A percentile compares a stretch with the other conserved stretches of the same genome.
These are phyloP conservation scores for Slavum lentiscoides DNA, from an alignment of 2,888 invertebrate species.

Conservation along the genomic window DNA sequence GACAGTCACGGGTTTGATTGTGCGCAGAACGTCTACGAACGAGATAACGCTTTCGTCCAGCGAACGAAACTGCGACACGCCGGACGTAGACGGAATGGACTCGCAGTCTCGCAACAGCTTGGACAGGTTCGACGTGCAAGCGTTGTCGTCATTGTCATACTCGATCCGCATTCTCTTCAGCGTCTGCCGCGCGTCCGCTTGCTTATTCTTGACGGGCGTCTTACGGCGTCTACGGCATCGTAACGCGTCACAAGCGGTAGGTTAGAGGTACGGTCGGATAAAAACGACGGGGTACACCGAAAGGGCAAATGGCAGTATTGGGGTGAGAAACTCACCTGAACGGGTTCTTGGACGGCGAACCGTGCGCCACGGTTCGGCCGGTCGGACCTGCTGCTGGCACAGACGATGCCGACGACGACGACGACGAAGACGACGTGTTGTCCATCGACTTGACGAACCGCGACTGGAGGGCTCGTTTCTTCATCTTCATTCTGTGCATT, in stretches of 20 bases:
- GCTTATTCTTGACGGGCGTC: slow-evolving; percentile 42
- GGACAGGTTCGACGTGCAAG: slow-evolving; percentile 25
- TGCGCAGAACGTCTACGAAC: slow-evolving; percentile 43
- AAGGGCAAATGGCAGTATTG: no score
- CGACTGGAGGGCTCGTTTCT: slow-evolving; percentile 77
- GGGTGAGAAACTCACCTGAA: slow-evolving; percentile 55
- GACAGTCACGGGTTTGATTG: background rate
- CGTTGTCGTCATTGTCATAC: slow-evolving; percentile 38
- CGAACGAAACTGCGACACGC: background rate
- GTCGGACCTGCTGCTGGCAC: background rate
- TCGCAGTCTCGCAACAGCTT: slow-evolving; percentile 40
- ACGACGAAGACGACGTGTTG: background rate
- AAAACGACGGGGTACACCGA: no score
- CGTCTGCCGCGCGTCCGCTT: background rate
- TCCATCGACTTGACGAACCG: slow-evolving; percentile 61
- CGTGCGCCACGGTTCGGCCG: background rate
- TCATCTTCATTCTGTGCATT: slow-evolving; percentile 74
- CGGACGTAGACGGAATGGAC: slow-evolving; percentile 24
- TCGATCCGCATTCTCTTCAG: slow-evolving; percentile 29
- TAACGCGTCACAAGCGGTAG: background rate
- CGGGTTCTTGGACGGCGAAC: slow-evolving; percentile 54
- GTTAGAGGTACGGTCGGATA: no score
- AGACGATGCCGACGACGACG: background rate
- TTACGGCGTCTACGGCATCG: slow-evolving; percentile 17
- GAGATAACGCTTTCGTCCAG: slow-evolving; percentile 46